These are phyloP conservation scores for Clupea harengus DNA, from an alignment of 2,113 vertebrate species.

Conservation along the genomic window DNA sequence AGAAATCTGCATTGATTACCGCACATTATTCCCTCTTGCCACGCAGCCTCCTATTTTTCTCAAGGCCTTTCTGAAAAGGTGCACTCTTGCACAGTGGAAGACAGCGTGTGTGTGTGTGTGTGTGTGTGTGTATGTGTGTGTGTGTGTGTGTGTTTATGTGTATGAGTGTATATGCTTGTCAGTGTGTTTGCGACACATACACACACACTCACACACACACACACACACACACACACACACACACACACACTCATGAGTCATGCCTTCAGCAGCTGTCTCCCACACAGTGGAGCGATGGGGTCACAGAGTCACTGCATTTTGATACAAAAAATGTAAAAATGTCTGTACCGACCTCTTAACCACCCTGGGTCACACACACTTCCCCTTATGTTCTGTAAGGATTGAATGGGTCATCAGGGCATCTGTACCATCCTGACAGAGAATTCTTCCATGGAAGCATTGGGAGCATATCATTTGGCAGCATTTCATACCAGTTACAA, in stretches of 20 bases:
- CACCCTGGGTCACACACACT: not conserved
- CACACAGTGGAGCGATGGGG: not conserved
- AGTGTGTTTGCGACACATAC: not conserved
- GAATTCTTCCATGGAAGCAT: not conserved
- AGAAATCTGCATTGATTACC: conserved; percentile 18
- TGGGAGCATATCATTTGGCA: not conserved
- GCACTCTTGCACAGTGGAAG: not conserved
- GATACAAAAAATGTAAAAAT: not conserved
- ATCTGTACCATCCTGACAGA: not conserved
- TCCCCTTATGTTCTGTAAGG: not conserved
- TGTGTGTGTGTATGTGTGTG: not conserved
- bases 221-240: not conserved
- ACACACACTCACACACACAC: not conserved
- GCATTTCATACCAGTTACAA: too few species aligned
- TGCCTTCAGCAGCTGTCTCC: not conserved
- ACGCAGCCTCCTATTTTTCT: not conserved
- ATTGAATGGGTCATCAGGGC: not conserved
- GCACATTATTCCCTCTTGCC: conserved; percentile 5
- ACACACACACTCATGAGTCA: not conserved
- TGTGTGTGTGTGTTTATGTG: not conserved
- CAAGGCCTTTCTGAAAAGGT: not conserved
- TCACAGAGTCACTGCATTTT: not conserved
- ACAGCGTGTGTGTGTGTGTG: not conserved
- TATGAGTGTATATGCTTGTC: not conserved
- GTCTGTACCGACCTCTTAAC: not conserved